Base-by-base conservation (phyloP, 2,888 invertebrate species). In the Eurois occulta region DNA sequence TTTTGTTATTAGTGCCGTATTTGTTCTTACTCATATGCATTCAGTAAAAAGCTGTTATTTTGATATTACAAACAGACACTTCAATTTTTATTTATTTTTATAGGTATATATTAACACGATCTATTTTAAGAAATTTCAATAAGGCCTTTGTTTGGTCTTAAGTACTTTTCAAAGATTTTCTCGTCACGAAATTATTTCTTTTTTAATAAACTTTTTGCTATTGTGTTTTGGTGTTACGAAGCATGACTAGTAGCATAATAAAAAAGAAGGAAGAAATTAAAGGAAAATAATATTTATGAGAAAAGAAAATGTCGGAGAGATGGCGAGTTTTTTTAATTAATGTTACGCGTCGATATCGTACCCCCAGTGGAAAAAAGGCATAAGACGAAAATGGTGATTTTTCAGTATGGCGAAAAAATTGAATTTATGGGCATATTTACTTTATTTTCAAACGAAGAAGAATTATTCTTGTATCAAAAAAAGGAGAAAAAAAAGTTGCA, bases 251-350 rank as follows among this genome's bases (percentile, higher is more conserved):
- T 58, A 43, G 60, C 62, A 2, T 41, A 48, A 58, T 55, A 43
- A 52, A 74, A 84, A 35, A n/a, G 52, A 55, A 46, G n/a, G 52
- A 83, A 79, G 10, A 79, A 79, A 64, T 69, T 65, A n/a, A 72
- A 72, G 38, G 55, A 69, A 72, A 70, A 66, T 60, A 46, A 74
- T 80, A 68, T 83, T 85, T 62, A 80, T 46, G 71, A 35, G 28
- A 35, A 55, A 68, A n/a, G 28, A 65, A 85, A 84, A 84, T 64
- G 48, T 55, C 64, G 52, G 24, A 11, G 28, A 58, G 55, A 68
- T 68, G 79, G 43, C 41, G 65, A 75, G 72, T 66, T 83, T 79
- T 79, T 72, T 85, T 83, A 70, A 85, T 85, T 72, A 81, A 85
- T 76, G 41, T 28, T 62, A 43, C 52, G 35, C 64, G 65, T 75